These are phyloP conservation scores for Carassius gibelio DNA, from an alignment of 2,113 vertebrate genomes.

Conservation along the genomic window DNA sequence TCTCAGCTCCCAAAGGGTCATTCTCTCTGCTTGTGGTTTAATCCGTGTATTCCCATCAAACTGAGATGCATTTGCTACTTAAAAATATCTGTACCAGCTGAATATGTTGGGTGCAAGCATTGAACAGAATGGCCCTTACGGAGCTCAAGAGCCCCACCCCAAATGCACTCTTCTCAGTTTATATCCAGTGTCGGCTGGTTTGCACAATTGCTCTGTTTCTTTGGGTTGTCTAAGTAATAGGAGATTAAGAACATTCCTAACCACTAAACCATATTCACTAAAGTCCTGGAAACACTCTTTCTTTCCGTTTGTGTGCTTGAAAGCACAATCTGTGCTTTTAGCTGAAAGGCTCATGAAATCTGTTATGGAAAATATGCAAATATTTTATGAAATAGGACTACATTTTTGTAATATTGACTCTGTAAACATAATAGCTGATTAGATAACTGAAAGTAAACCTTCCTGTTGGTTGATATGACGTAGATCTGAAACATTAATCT, in stretches of 20 bases:
- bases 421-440: background rate
- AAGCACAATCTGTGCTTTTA: background rate
- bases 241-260: slow-evolving; percentile 15
- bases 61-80: background rate
- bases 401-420: background rate
- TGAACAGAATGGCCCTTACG: background rate
- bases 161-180: background rate
- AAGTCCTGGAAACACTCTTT: background rate
- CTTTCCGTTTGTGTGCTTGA: background rate
- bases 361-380: background rate
- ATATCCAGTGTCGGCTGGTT: slow-evolving; percentile 5
- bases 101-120: background rate
- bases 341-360: background rate
- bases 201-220: background rate
- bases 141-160: slow-evolving; percentile 14
- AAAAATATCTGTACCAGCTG: background rate
- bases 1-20: slow-evolving; percentile 55
- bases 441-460: background rate
- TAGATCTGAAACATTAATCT: background rate
- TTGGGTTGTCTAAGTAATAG: background rate
- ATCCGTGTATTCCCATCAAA: background rate
- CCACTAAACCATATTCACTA: slow-evolving; percentile 21
- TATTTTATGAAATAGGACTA: background rate
- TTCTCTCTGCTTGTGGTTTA: slow-evolving; percentile 22
- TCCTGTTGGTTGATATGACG: background rate